Evolutionary conservation across 37 sponge, comb jelly and placozoan genomes (phyloP).

Genomic region (Dysidea cf. avara): DNA sequence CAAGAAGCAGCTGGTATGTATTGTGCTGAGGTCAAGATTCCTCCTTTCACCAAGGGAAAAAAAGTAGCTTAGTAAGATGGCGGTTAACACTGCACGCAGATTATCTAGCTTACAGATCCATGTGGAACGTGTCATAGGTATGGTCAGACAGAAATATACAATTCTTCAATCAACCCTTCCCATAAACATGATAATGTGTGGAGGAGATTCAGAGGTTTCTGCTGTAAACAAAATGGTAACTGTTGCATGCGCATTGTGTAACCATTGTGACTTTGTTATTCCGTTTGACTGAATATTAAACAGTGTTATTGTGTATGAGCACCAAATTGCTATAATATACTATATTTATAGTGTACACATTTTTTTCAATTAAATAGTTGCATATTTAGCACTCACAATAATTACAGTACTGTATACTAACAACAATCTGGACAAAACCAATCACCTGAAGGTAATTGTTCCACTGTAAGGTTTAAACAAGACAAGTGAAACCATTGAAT

Average conservation of each 20-base stretch:
- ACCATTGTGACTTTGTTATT: no score
- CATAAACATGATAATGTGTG: slow-evolving; percentile 10
- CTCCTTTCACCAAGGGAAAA: slow-evolving; percentile 21
- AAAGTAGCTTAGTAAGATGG: slow-evolving; percentile 1
- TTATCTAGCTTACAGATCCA: slow-evolving; percentile 28
- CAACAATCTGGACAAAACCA: slow-evolving; percentile 42
- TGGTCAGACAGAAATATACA: slow-evolving; percentile 24
- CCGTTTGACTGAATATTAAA: no score
- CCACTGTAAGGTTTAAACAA: background rate
- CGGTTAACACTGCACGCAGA: slow-evolving; percentile 15
- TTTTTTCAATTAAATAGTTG: no score
- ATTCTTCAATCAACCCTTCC: slow-evolving; percentile 24
- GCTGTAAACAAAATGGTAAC: slow-evolving; percentile 23
- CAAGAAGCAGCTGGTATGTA: slow-evolving; percentile 29
- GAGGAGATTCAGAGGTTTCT: slow-evolving; percentile 5
- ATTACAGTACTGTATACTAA: no score
- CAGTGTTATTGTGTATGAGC: no score
- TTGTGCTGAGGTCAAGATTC: slow-evolving; percentile 33
- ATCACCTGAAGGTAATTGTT: slow-evolving; percentile 14
- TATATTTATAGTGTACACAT: no score
- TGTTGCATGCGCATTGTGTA: background rate
- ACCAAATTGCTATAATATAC: no score
- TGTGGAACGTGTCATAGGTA: slow-evolving; percentile 38
- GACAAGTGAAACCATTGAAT: background rate
- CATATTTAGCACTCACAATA: no score